Percentiles rank a stretch among this genome's conserved stretches.
Evolutionary conservation across 2,797 vertebrate species (phyloP).

Genomic region (Morus bassanus): DNA sequence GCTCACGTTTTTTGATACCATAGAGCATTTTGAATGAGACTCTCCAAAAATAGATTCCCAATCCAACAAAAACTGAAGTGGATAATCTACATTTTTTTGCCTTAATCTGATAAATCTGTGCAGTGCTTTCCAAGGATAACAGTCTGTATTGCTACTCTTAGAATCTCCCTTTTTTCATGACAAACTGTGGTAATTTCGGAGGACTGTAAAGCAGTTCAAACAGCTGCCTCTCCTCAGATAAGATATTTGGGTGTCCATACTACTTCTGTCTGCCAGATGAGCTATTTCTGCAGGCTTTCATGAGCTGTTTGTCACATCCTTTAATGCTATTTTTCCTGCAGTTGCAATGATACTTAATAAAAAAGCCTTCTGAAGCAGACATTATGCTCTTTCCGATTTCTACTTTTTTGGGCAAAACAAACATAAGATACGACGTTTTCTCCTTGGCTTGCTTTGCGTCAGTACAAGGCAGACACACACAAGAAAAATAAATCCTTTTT

Average conservation of each 20-base stretch:
- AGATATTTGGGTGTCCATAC: constrained; percentile 27
- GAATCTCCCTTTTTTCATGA: neutral
- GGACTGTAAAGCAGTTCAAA: neutral
- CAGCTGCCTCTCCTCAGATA: constrained; percentile 62
- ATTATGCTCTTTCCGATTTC: neutral
- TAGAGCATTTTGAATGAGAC: neutral
- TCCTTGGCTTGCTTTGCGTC: constrained; percentile 7
- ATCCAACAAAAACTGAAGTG: neutral
- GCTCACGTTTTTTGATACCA: neutral
- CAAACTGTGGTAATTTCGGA: neutral
- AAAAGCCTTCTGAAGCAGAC: neutral
- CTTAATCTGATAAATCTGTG: neutral
- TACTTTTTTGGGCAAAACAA: constrained; percentile 43
- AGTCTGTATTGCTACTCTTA: neutral
- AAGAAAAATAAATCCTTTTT: constrained; percentile 42
- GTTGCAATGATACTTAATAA: neutral
- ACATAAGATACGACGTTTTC: neutral
- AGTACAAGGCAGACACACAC: neutral
- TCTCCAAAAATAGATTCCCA: neutral
- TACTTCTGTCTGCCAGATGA: constrained; percentile 28
- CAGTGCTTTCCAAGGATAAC: constrained; percentile 19
- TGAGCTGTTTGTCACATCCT: constrained; percentile 12
- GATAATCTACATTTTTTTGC: neutral
- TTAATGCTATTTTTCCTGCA: constrained; percentile 6
- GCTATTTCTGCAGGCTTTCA: neutral